Percentiles rank a stretch among this genome's conserved stretches.
Conservation (phyloP, 2,797 vertebrate genomes). For the Sebastes nivosus region DNA sequence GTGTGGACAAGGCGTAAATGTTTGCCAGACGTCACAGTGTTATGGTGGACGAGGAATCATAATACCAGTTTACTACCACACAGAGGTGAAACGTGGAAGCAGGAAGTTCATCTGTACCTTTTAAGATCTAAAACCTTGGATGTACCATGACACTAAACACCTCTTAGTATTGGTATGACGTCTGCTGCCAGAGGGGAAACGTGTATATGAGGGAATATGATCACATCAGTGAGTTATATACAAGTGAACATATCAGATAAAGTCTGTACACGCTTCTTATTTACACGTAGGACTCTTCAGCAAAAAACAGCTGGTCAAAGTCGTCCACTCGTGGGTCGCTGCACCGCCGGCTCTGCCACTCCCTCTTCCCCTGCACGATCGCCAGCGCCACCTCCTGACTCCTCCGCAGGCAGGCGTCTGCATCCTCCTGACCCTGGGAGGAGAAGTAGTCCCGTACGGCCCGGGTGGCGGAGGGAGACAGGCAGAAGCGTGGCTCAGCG, state of each 20-base stretch:
- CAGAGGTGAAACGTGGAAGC: not conserved
- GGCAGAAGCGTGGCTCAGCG: slow-evolving; percentile 58
- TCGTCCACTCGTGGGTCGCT: slow-evolving; percentile 85
- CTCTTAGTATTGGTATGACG: not conserved
- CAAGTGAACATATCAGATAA: not conserved
- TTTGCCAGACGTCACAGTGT: not conserved
- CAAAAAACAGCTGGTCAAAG: slow-evolving; percentile 88
- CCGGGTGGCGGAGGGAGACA: slow-evolving; percentile 76
- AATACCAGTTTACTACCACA: not conserved
- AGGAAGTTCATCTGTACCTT: slow-evolving; percentile 14
- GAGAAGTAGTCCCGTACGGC: slow-evolving; percentile 78
- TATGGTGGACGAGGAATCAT: not conserved
- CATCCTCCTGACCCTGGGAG: slow-evolving; percentile 68
- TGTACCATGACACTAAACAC: slow-evolving; percentile 29
- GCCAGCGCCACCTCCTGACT: slow-evolving; percentile 80
- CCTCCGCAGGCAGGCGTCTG: slow-evolving; percentile 71
- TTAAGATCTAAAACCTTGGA: not conserved
- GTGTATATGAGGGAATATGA: not conserved
- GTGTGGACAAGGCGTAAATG: not conserved
- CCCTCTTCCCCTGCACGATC: slow-evolving; percentile 78
- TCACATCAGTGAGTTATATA: slow-evolving; percentile 1
- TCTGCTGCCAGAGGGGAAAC: not conserved
- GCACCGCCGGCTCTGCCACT: slow-evolving; percentile 83
- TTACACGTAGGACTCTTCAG: slow-evolving; percentile 87
- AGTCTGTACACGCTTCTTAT: slow-evolving; percentile 39